A percentile compares a stretch with the other conserved stretches of the same genome.
phyloP scores from a whole-genome alignment of 1,140 invertebrate species.

The Phortica variegata region DNA sequence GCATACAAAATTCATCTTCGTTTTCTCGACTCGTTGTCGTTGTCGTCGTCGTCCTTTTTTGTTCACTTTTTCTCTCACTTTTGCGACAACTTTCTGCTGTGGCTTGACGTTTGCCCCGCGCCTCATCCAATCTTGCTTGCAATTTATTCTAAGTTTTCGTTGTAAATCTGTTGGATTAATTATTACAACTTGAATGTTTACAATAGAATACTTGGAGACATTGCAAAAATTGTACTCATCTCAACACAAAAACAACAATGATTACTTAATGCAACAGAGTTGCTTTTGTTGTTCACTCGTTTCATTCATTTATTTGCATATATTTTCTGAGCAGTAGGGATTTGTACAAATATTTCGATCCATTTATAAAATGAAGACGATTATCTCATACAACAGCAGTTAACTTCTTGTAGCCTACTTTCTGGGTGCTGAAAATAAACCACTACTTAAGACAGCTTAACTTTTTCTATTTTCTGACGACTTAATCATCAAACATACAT shows the following conservation, averaged over 20 bases:
- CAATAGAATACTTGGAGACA: slow-evolving; percentile 33
- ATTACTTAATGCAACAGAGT: too few relatives aligned
- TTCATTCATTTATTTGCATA: not conserved
- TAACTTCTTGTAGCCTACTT: too few relatives aligned
- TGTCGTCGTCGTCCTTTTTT: not conserved
- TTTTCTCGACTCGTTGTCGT: not conserved
- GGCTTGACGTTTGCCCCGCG: not conserved
- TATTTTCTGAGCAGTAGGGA: not conserved
- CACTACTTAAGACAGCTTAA: too few relatives aligned
- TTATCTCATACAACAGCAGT: too few relatives aligned
- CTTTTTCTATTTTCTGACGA: too few relatives aligned
- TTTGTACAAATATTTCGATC: not conserved
- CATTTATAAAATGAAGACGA: too few relatives aligned
- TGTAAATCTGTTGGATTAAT: slow-evolving; percentile 51
- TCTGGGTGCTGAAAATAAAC: too few relatives aligned
- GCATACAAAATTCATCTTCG: slow-evolving; percentile 10
- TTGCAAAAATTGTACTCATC: slow-evolving; percentile 6
- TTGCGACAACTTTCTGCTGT: slow-evolving; percentile 11
- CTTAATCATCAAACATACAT: too few relatives aligned
- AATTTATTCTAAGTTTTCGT: slow-evolving; percentile 31
- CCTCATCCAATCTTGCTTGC: slow-evolving; percentile 8
- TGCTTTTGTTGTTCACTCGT: slow-evolving; percentile 6
- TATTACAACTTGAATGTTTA: slow-evolving; percentile 52
- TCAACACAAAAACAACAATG: too few relatives aligned
- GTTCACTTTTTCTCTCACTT: not conserved